These are phyloP conservation scores for Caenorhabditis imperialis DNA, from an alignment of 2,888 invertebrate genomes.

Conservation along the genomic window DNA sequence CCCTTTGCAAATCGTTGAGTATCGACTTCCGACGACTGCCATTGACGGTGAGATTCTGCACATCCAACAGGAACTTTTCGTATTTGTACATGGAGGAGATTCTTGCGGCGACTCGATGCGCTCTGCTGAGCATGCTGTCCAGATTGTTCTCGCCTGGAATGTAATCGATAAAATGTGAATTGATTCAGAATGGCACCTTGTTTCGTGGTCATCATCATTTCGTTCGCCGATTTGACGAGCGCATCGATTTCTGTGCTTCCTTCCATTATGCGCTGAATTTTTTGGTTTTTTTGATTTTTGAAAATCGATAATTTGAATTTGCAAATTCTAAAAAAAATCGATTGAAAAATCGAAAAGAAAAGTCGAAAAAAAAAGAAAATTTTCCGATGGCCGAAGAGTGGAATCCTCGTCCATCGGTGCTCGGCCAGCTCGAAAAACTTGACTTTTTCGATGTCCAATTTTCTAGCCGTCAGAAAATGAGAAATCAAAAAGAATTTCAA, in stretches of 20 bases:
- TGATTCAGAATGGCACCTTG: slow-evolving; percentile 3
- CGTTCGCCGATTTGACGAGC: slow-evolving; percentile 11
- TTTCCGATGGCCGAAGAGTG: too few relatives aligned
- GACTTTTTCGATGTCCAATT: too few relatives aligned
- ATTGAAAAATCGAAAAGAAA: too few relatives aligned
- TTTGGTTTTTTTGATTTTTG: too few relatives aligned
- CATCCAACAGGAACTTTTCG: slow-evolving; percentile 21
- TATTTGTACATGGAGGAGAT: slow-evolving; percentile 48
- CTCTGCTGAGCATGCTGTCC: slow-evolving; percentile 46
- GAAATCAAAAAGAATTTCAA: too few relatives aligned
- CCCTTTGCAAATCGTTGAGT: slow-evolving; percentile 54
- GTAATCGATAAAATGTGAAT: background rate
- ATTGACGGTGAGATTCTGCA: slow-evolving; percentile 44
- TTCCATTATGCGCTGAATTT: too few relatives aligned
- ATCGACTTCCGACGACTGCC: slow-evolving; percentile 54
- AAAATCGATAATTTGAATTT: too few relatives aligned
- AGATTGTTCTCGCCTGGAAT: slow-evolving; percentile 47
- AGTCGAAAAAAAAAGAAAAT: too few relatives aligned
- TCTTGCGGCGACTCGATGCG: slow-evolving; percentile 36
- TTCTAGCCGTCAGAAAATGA: too few relatives aligned
- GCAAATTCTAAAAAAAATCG: too few relatives aligned
- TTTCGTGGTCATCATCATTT: slow-evolving; percentile 25
- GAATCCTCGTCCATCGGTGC: too few relatives aligned
- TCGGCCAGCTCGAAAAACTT: too few relatives aligned
- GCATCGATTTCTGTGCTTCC: slow-evolving; percentile 15